These are phyloP conservation scores for Leptopilina boulardi DNA, from an alignment of 1,140 invertebrate genomes.

Conservation along the genomic window DNA sequence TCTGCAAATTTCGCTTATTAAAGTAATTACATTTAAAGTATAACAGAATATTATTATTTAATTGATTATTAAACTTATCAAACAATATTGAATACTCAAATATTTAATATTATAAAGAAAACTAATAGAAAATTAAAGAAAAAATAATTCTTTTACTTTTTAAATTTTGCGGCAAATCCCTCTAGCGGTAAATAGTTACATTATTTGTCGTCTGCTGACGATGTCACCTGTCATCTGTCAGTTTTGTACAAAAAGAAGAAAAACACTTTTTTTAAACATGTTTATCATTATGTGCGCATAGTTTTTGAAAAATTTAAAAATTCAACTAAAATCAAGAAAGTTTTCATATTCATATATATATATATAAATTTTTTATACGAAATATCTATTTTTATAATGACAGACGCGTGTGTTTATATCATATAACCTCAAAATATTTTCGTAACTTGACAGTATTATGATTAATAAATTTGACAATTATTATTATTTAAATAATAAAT, in stretches of 20 bases:
- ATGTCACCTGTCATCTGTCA: background rate
- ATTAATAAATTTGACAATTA: constrained; percentile 41
- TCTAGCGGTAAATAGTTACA: background rate
- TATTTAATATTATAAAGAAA: no score
- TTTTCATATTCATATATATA: background rate
- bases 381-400: constrained; percentile 16
- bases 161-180: background rate
- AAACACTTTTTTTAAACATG: background rate
- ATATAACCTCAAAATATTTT: constrained; percentile 28
- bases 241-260: background rate
- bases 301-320: background rate
- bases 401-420: background rate
- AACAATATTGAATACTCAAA: no score
- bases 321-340: background rate
- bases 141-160: background rate
- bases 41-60: no score
- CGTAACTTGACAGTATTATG: constrained; percentile 36
- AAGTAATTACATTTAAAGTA: no score
- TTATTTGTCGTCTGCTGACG: background rate
- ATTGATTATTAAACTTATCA: no score
- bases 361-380: no score
- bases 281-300: background rate
- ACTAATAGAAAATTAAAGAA: no score
- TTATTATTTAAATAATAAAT: constrained; percentile 58
- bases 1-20: no score